Evolutionary conservation across 2,888 invertebrate species (phyloP).

Genomic region (Gastrophysa polygoni): DNA sequence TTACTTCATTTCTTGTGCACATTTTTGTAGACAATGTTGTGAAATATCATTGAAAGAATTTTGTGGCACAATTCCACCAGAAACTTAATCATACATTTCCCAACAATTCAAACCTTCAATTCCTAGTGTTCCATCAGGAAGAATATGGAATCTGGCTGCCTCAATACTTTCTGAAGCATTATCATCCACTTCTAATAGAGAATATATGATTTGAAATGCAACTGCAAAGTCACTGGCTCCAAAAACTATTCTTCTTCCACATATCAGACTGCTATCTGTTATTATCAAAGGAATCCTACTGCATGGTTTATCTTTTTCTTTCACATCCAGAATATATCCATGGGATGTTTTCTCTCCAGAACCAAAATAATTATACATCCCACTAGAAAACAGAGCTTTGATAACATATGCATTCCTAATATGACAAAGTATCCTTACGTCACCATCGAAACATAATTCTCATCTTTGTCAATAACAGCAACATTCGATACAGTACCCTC

Average conservation of each 20-base stretch:
- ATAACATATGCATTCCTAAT: background rate
- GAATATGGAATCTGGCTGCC: slow-evolving; percentile 59
- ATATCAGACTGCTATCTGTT: slow-evolving; percentile 55
- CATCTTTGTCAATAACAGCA: slow-evolving; percentile 68
- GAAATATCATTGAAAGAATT: too few species aligned
- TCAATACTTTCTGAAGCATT: slow-evolving; percentile 61
- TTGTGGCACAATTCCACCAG: too few species aligned
- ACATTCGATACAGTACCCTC: slow-evolving; percentile 64
- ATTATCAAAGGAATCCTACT: slow-evolving; percentile 55
- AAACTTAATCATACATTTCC: slow-evolving; percentile 22
- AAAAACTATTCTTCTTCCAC: slow-evolving; percentile 62
- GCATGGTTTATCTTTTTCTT: slow-evolving; percentile 43
- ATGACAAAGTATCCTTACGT: slow-evolving; percentile 61
- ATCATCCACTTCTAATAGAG: slow-evolving; percentile 57
- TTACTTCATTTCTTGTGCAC: too few species aligned
- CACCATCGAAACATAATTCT: slow-evolving; percentile 71
- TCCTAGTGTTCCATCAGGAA: slow-evolving; percentile 51
- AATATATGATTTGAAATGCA: slow-evolving; percentile 60
- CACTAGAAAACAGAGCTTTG: slow-evolving; percentile 54
- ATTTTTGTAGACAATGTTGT: too few species aligned
- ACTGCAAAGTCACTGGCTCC: slow-evolving; percentile 62
- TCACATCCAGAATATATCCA: slow-evolving; percentile 63
- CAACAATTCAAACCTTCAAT: too few species aligned
- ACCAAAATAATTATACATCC: slow-evolving; percentile 63
- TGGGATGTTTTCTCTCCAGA: slow-evolving; percentile 59